phyloP scores from a whole-genome alignment of 2,113 vertebrate genomes.

The Uria lomvia region DNA sequence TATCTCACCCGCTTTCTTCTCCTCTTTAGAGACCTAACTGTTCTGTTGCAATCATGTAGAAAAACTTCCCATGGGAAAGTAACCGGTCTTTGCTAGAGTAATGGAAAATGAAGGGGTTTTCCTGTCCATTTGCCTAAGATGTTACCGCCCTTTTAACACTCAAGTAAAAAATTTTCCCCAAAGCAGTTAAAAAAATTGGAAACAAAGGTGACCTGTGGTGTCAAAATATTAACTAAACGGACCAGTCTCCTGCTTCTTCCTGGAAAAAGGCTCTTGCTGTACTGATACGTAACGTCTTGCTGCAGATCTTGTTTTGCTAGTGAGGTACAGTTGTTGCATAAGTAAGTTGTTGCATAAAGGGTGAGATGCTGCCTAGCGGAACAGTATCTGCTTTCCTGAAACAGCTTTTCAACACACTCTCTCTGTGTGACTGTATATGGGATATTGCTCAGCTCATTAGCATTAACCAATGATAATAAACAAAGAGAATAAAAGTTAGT shows the following conservation, averaged over 20 bases:
- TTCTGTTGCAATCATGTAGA: neutral
- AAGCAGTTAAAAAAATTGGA: neutral
- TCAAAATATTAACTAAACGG: neutral
- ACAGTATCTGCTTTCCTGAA: neutral
- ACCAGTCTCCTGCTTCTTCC: neutral
- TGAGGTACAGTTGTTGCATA: neutral
- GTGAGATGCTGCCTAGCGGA: neutral
- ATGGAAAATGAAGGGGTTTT: neutral
- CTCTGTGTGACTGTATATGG: neutral
- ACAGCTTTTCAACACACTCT: neutral
- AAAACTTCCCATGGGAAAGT: neutral
- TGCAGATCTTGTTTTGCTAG: neutral
- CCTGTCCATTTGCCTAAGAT: neutral
- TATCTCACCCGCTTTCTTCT: neutral
- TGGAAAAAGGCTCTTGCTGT: neutral
- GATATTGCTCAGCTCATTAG: neutral
- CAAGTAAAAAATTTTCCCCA: neutral
- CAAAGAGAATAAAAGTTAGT: neutral
- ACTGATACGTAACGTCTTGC: neutral
- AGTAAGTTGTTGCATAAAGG: neutral
- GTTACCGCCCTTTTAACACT: neutral
- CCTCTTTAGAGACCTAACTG: neutral
- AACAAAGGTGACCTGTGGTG: neutral
- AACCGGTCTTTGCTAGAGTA: neutral
- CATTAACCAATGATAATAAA: neutral